Evolutionary conservation across 2,113 vertebrate species (phyloP).

Genomic region (Prochilodus magdalenae): DNA sequence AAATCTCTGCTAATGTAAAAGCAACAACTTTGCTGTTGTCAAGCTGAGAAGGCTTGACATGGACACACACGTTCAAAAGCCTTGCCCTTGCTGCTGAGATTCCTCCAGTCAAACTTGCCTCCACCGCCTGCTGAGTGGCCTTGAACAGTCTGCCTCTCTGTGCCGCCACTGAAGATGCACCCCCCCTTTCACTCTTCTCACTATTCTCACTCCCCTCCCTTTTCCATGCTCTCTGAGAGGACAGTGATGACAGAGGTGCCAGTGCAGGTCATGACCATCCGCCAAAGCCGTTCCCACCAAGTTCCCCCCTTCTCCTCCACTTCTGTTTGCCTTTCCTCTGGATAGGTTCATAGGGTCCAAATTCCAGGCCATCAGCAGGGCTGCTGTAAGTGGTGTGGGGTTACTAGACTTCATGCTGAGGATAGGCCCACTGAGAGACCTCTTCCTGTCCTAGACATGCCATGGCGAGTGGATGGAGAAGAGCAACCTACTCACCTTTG

Average conservation of each 20-base stretch:
- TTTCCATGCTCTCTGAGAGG: slow-evolving; percentile 58
- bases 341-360: slow-evolving; percentile 49
- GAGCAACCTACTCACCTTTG: not conserved
- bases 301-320: slow-evolving; percentile 47
- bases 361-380: slow-evolving; percentile 63
- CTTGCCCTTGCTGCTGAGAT: slow-evolving; percentile 31
- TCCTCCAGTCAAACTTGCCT: slow-evolving; percentile 18
- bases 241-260: slow-evolving; percentile 86
- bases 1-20: not conserved
- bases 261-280: slow-evolving; percentile 82
- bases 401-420: slow-evolving; percentile 28
- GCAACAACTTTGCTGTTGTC: slow-evolving; percentile 7
- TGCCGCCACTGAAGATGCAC: slow-evolving; percentile 53
- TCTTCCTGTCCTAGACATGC: slow-evolving; percentile 19
- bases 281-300: slow-evolving; percentile 80
- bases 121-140: slow-evolving; percentile 48
- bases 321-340: slow-evolving; percentile 47
- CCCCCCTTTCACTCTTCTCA: slow-evolving; percentile 48
- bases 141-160: slow-evolving; percentile 54
- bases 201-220: slow-evolving; percentile 52
- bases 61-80: slow-evolving; percentile 7
- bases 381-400: slow-evolving; percentile 40
- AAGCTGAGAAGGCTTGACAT: slow-evolving; percentile 18
- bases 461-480: slow-evolving; percentile 3
- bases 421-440: slow-evolving; percentile 7